Base-by-base conservation (phyloP, 1,140 invertebrate species). In the Laupala kohalensis region DNA sequence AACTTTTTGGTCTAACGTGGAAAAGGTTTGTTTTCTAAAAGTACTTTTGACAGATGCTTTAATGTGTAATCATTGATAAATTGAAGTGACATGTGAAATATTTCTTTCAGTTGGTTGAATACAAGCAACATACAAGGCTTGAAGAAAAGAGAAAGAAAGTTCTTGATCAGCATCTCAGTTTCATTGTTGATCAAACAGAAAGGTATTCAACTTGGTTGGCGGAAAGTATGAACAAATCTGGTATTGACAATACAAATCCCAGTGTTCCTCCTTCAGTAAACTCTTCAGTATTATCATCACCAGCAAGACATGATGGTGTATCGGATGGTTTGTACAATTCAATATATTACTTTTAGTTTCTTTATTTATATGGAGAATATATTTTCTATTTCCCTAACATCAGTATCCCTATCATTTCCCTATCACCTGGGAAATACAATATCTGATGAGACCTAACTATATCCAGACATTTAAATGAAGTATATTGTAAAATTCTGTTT, bases 151-250 rank as follows among this genome's bases (percentile, higher is more conserved):
- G 94, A 70, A 97, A 98, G 79, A 92, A 96, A 77, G 95, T 95
- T 0, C 84, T 99, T 64, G 97, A 99, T 84, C 90, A 98, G 75
- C 97, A 99, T 81, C 85, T 99, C 25, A 97, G 95, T 80, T 98
- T 98, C 78, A 97, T 99, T 78, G 96, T 99, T 65, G 96, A 97
- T 83, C 95, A 98, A 82, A 99, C 97, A 0, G 97, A 99, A 82
- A 97, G 97, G 79, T 98, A 97, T 84, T 98, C 96, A 26, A 91
- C 92, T 4, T 89, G 93, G 82, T 80, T 96, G 29, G 92, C 93
- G 9, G 92, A 92, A 79, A 90, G 90, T 70, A 88, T 93, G 82
- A 91, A 88, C 76, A 88, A 88, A 78, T 81, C 83, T n/a, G 80
- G 83, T 37, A 79, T 65, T 25, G 73, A 75, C 64, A 77, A 76